phyloP scores from a whole-genome alignment of 2,113 vertebrate species.

The Scomber scombrus region DNA sequence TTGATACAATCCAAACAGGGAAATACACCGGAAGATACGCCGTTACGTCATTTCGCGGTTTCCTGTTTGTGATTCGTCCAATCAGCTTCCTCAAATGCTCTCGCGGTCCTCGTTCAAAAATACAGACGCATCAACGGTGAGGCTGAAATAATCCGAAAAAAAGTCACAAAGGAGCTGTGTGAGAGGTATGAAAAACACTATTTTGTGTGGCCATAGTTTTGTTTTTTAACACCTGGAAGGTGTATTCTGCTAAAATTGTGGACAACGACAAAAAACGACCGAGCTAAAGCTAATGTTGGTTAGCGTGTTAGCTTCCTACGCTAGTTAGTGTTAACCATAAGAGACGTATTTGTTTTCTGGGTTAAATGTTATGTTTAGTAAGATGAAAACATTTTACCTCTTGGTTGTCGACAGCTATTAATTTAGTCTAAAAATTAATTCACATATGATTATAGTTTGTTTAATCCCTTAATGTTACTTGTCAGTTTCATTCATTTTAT shows the following conservation, averaged over 20 bases:
- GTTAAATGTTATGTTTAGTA: neutral
- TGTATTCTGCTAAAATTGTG: fast-evolving
- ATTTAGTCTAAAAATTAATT: too few species aligned
- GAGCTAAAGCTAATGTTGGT: neutral
- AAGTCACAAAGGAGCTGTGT: neutral
- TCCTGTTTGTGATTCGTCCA: constrained; percentile 69
- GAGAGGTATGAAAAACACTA: neutral
- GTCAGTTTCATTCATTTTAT: too few species aligned
- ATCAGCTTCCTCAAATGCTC: constrained; percentile 63
- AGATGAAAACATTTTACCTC: too few species aligned
- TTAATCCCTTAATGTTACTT: too few species aligned
- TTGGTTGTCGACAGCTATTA: too few species aligned
- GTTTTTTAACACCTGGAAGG: neutral
- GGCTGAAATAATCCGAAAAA: neutral
- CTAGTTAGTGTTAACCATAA: too few species aligned
- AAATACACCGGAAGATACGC: neutral
- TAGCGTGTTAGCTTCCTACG: constrained; percentile 17
- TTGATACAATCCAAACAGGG: constrained; percentile 65
- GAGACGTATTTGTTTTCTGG: too few species aligned
- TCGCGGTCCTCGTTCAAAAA: constrained; percentile 83
- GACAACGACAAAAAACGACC: neutral
- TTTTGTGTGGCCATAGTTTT: fast-evolving
- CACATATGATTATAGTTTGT: too few species aligned
- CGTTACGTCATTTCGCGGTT: neutral
- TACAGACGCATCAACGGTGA: neutral